phyloP scores from a whole-genome alignment of 2,113 vertebrate species.

The Hippoglossus stenolepis region DNA sequence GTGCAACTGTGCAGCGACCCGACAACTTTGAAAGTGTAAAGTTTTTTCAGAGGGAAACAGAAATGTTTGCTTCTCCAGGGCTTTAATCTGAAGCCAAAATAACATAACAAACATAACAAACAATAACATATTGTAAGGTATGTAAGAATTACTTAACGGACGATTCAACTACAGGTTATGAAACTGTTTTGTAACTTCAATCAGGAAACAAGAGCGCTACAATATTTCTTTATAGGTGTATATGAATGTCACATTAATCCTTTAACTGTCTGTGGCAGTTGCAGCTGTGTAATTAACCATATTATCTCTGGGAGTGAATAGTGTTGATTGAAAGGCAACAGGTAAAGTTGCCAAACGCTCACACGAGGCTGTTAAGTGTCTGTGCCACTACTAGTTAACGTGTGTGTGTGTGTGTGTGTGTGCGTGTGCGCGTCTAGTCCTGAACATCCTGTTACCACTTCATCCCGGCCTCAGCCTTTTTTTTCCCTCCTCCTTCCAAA shows the following conservation, averaged over 20 bases:
- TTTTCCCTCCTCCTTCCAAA: conserved; percentile 1
- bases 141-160: too few species aligned
- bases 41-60: too few species aligned
- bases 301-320: neutral
- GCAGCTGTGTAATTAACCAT: neutral
- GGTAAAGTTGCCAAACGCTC: neutral
- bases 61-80: too few species aligned
- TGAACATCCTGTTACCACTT: conserved; percentile 21
- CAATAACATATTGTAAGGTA: too few species aligned
- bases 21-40: too few species aligned
- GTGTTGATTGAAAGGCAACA: conserved; percentile 1
- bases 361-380: neutral
- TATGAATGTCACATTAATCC: neutral
- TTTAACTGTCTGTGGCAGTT: neutral
- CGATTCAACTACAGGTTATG: too few species aligned
- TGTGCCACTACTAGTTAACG: neutral
- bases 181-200: neutral
- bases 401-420: neutral
- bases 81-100: too few species aligned
- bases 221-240: neutral
- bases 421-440: too few species aligned
- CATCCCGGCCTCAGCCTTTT: neutral
- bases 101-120: too few species aligned
- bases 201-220: neutral
- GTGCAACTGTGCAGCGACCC: too few species aligned